phyloP scores from a whole-genome alignment of 2,113 vertebrate genomes.

The Empidonax alnorum region DNA sequence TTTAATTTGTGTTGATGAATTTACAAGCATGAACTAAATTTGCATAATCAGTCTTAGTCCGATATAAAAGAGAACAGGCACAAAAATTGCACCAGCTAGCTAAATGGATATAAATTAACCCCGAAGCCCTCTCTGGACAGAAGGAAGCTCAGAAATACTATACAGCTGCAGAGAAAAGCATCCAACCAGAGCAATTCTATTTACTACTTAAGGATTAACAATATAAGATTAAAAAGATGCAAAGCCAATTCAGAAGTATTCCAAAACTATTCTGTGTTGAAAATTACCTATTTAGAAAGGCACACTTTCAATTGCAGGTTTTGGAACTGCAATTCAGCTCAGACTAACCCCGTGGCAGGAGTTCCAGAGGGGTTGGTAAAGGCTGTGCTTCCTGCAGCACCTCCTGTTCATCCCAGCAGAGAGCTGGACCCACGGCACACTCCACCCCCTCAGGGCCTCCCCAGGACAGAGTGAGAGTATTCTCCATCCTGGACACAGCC shows the following conservation, averaged over 20 bases:
- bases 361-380: too few species aligned
- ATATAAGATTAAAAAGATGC: neutral
- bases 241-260: neutral
- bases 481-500: neutral
- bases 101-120: conserved; percentile 59
- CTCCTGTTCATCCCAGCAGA: fast-evolving
- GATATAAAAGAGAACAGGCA: neutral
- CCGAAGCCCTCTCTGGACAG: neutral
- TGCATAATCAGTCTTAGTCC: conserved; percentile 41
- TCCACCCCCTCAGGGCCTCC: fast-evolving
- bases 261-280: neutral
- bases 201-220: conserved; percentile 6
- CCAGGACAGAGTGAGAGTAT: fast-evolving
- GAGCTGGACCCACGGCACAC: fast-evolving
- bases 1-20: conserved; percentile 57
- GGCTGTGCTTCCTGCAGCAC: neutral
- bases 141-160: neutral
- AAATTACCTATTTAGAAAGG: neutral
- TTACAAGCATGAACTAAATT: conserved; percentile 61
- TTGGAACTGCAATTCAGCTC: neutral
- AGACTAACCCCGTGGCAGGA: neutral
- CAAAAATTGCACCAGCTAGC: neutral
- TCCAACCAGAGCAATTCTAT: neutral
- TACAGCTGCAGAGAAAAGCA: neutral
- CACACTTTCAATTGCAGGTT: neutral